Conservation (phyloP, 30 jellyfish, hydroid and myxozoan species). For the Hydra vulgaris region DNA sequence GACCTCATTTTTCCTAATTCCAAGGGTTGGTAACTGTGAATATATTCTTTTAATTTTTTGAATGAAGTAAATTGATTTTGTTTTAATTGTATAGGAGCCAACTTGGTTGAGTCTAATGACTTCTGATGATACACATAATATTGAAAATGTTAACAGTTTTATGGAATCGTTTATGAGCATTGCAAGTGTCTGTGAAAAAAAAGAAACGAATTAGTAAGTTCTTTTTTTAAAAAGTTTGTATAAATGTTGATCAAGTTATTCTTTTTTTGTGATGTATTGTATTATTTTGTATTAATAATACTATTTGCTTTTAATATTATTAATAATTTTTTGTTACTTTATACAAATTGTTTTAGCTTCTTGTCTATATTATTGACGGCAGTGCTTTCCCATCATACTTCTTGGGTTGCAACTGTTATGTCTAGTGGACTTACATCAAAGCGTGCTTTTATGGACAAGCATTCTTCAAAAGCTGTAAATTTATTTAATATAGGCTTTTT, state of each 20-base stretch:
- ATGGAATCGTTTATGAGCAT: slow-evolving; percentile 34
- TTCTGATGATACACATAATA: slow-evolving; percentile 33
- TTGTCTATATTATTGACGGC: slow-evolving; percentile 83
- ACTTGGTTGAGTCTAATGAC: slow-evolving; percentile 77
- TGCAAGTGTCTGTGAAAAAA: slow-evolving; percentile 49
- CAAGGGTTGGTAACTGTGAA: too few species aligned
- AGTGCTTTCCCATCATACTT: slow-evolving; percentile 80
- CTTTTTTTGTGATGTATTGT: background rate
- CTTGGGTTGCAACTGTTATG: slow-evolving; percentile 97
- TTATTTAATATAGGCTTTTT: background rate
- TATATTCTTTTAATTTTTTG: too few species aligned
- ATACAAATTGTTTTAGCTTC: slow-evolving; percentile 76
- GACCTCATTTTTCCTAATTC: too few species aligned
- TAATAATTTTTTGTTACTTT: too few species aligned
- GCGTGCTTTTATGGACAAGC: slow-evolving; percentile 75
- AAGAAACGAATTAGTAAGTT: slow-evolving; percentile 85
- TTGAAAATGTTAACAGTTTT: slow-evolving; percentile 45
- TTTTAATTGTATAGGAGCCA: slow-evolving; percentile 52
- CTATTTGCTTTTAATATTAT: background rate
- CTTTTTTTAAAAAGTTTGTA: background rate
- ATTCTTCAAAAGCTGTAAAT: slow-evolving; percentile 75
- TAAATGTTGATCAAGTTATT: background rate
- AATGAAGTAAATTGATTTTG: background rate
- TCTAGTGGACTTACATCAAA: slow-evolving; percentile 65
- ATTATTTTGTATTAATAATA: too few species aligned